Evolutionary conservation across 35 echinoderm and acorn worm genomes (phyloP).

Genomic region (Holothuria glaberrima): DNA sequence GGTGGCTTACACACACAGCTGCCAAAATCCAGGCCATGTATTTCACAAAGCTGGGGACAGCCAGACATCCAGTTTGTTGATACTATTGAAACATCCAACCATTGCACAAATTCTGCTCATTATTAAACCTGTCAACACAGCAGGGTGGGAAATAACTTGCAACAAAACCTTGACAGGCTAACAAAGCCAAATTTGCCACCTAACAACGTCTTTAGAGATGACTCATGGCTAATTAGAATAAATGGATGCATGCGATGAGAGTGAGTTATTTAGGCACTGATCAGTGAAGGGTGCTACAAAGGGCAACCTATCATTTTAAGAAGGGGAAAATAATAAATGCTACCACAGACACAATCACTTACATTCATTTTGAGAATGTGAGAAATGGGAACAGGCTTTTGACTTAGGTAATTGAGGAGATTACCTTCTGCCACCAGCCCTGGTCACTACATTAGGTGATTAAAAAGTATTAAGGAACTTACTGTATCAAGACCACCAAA

Average conservation of each 20-base stretch:
- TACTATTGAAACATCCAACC: conserved; percentile 64
- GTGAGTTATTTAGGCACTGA: too few species aligned
- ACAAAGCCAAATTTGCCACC: conserved; percentile 20
- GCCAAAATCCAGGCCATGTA: conserved; percentile 54
- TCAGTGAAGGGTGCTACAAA: not conserved
- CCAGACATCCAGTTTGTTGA: conserved; percentile 62
- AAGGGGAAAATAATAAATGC: not conserved
- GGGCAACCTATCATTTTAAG: not conserved
- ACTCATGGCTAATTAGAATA: conserved; percentile 37
- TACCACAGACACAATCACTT: not conserved
- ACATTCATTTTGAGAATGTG: conserved; percentile 9
- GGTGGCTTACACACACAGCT: conserved; percentile 70
- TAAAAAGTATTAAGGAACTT: not conserved
- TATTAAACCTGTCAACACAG: not conserved
- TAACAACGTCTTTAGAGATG: not conserved
- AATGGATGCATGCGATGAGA: not conserved
- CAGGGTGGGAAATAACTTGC: conserved; percentile 6
- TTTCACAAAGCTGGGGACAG: conserved; percentile 37
- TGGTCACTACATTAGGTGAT: not conserved
- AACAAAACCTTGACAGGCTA: conserved; percentile 8
- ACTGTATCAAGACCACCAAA: conserved; percentile 3
- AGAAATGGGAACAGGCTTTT: conserved; percentile 11
- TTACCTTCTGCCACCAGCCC: not conserved
- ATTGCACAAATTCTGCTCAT: conserved; percentile 54
- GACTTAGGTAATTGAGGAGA: not conserved